A percentile compares a stretch with the other conserved stretches of the same genome.
Evolutionary conservation across 2,113 vertebrate genomes (phyloP).

Genomic region (Strigops habroptila): DNA sequence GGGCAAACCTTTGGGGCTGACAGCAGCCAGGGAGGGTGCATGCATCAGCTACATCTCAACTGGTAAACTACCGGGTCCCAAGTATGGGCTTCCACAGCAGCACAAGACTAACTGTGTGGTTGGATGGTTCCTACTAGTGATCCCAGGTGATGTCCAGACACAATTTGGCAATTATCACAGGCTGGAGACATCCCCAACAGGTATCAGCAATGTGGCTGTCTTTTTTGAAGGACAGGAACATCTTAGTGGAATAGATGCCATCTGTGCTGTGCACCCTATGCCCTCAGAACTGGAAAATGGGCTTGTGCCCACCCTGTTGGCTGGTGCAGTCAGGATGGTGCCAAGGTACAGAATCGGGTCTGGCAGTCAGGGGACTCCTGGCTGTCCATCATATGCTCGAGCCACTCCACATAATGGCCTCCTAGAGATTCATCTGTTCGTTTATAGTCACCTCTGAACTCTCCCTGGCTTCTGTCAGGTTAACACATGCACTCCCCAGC

Average conservation of each 20-base stretch:
- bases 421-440: background rate
- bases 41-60: background rate
- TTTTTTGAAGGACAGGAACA: background rate
- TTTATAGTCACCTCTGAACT: background rate
- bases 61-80: background rate
- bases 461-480: background rate
- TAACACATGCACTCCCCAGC: background rate
- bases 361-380: background rate
- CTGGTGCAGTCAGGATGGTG: background rate
- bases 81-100: fast-evolving
- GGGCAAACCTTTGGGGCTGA: background rate
- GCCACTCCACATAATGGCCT: background rate
- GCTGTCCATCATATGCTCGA: background rate
- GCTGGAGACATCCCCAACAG: background rate
- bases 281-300: background rate
- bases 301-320: fast-evolving
- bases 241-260: background rate
- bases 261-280: background rate
- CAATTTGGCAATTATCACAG: background rate
- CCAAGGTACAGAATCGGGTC: background rate
- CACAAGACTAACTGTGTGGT: background rate
- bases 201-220: fast-evolving
- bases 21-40: background rate
- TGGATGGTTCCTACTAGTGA: background rate
- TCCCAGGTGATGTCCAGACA: background rate